These are phyloP conservation scores for Epirrhoe tristata DNA, from an alignment of 2,888 invertebrate genomes.

Conservation along the genomic window DNA sequence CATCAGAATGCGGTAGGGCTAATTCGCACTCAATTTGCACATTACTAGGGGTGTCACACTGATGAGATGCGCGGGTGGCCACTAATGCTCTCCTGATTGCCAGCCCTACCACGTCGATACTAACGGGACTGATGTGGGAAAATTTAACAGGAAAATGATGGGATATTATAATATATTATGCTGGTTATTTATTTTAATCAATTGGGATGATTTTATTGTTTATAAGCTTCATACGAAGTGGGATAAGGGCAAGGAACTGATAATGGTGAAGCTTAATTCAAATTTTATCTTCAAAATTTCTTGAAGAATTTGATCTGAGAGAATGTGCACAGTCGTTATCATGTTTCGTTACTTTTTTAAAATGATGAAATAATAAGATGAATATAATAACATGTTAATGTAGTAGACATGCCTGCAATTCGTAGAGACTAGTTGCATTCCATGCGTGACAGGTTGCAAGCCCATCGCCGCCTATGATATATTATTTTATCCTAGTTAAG, in stretches of 20 bases:
- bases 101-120: constrained; percentile 46
- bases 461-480: neutral
- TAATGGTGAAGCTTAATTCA: no score
- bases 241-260: no score
- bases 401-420: no score
- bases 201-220: neutral
- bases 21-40: constrained; percentile 44
- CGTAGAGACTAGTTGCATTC: neutral
- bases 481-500: constrained; percentile 7
- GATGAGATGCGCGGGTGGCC: constrained; percentile 42
- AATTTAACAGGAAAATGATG: constrained; percentile 25
- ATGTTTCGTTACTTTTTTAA: no score
- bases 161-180: constrained; percentile 7
- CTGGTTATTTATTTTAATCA: neutral
- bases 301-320: no score
- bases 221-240: no score
- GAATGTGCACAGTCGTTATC: no score
- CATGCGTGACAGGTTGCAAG: no score
- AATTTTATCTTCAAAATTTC: no score
- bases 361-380: no score
- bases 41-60: constrained; percentile 37
- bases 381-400: no score
- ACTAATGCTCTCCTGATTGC: constrained; percentile 44
- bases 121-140: constrained; percentile 34
- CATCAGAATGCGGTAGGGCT: constrained; percentile 33